Evolutionary conservation across 1,140 invertebrate species (phyloP).

Genomic region (Bombus confusus): DNA sequence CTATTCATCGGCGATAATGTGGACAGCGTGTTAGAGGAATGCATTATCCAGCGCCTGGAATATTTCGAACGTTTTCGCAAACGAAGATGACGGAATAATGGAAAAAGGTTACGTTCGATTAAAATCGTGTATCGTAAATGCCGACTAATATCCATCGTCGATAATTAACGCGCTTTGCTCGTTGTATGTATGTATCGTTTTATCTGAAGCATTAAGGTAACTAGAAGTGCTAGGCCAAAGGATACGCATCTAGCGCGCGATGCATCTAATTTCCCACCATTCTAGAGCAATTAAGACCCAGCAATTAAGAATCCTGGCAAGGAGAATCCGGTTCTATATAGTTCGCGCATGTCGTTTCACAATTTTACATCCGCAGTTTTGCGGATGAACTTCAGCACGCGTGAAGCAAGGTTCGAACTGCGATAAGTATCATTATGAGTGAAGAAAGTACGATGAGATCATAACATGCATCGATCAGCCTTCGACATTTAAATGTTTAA

Average conservation of each 20-base stretch:
- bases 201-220: not conserved
- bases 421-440: not conserved
- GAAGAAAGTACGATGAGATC: too few relatives aligned
- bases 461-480: too few relatives aligned
- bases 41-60: too few relatives aligned
- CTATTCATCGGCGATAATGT: too few relatives aligned
- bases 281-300: not conserved
- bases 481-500: too few relatives aligned
- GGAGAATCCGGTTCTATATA: not conserved
- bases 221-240: not conserved
- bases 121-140: not conserved
- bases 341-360: not conserved
- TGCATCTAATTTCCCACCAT: constrained; percentile 1
- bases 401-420: not conserved
- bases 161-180: not conserved
- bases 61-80: too few relatives aligned
- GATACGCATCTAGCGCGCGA: not conserved
- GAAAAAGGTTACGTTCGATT: too few relatives aligned
- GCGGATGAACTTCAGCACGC: not conserved
- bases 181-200: not conserved
- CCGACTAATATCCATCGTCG: not conserved
- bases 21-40: too few relatives aligned
- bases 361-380: not conserved
- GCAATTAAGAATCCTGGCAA: constrained; percentile 1
- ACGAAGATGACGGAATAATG: too few relatives aligned